These are phyloP conservation scores for Anoura caudifer DNA, from an alignment of 2,113 vertebrate species.

Conservation along the genomic window DNA sequence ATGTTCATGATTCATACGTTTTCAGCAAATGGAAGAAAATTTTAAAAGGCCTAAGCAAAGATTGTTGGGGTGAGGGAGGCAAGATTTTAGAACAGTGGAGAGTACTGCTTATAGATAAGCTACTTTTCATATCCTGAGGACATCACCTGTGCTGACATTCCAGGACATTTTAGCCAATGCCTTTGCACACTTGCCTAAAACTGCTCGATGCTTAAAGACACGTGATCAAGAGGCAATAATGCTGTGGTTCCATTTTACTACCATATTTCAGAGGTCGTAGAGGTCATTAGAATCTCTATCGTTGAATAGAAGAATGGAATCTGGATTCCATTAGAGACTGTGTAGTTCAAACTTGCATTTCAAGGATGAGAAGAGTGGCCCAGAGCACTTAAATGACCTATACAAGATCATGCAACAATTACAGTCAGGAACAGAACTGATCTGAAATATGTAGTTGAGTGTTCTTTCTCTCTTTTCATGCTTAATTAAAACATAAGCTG, in stretches of 20 bases:
- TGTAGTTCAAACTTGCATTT: background rate
- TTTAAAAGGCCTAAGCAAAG: background rate
- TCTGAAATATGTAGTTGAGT: background rate
- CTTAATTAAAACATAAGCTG: background rate
- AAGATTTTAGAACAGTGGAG: slow-evolving; percentile 14
- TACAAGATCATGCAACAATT: background rate
- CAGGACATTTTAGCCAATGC: background rate
- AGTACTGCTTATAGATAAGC: background rate
- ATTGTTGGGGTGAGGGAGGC: background rate
- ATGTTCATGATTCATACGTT: background rate
- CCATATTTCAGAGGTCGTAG: background rate
- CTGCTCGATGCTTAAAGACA: background rate
- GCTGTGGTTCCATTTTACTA: background rate
- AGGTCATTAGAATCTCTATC: no score
- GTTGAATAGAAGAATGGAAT: no score
- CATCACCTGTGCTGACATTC: background rate
- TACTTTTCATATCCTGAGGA: background rate
- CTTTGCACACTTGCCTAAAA: background rate
- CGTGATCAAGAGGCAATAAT: background rate
- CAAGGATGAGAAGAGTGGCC: background rate
- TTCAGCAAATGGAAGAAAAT: background rate
- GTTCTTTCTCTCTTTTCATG: background rate
- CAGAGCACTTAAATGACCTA: background rate
- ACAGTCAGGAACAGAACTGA: background rate
- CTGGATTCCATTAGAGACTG: background rate